phyloP scores from a whole-genome alignment of 2,113 vertebrate species.

The Brienomyrus longianalis region DNA sequence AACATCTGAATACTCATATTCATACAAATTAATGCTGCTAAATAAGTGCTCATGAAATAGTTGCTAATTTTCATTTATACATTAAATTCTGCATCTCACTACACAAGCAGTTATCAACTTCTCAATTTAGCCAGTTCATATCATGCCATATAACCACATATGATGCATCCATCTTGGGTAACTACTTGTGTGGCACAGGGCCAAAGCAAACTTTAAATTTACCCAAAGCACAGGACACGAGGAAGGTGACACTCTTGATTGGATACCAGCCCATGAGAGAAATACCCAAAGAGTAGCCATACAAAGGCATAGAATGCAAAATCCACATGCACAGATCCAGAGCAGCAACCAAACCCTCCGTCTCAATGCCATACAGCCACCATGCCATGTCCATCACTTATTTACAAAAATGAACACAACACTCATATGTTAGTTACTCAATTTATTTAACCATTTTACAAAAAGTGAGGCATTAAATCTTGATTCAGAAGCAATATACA shows the following conservation, averaged over 20 bases:
- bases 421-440: constrained; percentile 15
- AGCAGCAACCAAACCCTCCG: not conserved
- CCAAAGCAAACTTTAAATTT: not conserved
- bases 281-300: not conserved
- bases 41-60: too few species aligned
- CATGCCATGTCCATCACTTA: not conserved
- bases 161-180: too few species aligned
- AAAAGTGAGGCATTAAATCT: constrained; percentile 59
- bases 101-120: too few species aligned
- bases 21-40: not conserved
- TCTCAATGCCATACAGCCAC: not conserved
- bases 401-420: not conserved
- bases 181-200: too few species aligned
- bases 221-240: not conserved
- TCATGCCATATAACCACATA: too few species aligned
- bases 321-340: not conserved
- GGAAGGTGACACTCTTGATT: not conserved
- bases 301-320: not conserved
- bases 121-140: too few species aligned
- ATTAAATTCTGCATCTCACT: too few species aligned
- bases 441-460: constrained; percentile 66
- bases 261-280: not conserved
- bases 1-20: not conserved
- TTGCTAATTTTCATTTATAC: too few species aligned
- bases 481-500: constrained; percentile 30